Conservation (phyloP, 92 coral and sea anemone genomes). For the Epizoanthus stellaris region DNA sequence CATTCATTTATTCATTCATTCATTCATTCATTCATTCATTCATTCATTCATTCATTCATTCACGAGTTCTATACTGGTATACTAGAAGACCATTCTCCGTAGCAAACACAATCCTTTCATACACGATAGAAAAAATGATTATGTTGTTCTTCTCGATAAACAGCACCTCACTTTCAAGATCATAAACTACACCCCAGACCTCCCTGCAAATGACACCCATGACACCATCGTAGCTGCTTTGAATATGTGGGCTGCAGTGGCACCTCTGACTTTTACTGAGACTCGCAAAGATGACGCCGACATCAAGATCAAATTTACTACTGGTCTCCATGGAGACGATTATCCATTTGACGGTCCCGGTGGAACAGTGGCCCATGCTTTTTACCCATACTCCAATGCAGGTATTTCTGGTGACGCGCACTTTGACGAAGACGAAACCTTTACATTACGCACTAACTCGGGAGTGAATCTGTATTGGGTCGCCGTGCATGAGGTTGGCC, state of each 20-base stretch:
- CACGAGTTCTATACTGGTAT: no score
- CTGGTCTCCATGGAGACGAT: slow-evolving; percentile 34
- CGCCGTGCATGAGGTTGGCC: no score
- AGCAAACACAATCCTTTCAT: no score
- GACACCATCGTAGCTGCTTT: slow-evolving; percentile 58
- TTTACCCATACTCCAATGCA: slow-evolving; percentile 75
- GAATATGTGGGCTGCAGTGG: slow-evolving; percentile 59
- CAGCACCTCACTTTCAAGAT: slow-evolving; percentile 73
- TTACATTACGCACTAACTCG: slow-evolving; percentile 50
- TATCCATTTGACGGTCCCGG: slow-evolving; percentile 83
- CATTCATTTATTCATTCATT: no score
- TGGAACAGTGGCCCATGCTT: slow-evolving; percentile 84
- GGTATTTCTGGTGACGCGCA: slow-evolving; percentile 46
- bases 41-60: no score
- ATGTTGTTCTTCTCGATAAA: background rate
- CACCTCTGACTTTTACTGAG: slow-evolving; percentile 57
- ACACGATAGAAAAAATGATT: no score
- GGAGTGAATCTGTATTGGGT: slow-evolving; percentile 27
- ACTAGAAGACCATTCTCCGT: no score
- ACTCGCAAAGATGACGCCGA: slow-evolving; percentile 45
- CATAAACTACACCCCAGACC: slow-evolving; percentile 65
- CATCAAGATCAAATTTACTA: slow-evolving; percentile 45
- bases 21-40: no score
- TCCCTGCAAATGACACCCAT: slow-evolving; percentile 55
- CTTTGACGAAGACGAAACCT: slow-evolving; percentile 89